Evolutionary conservation across 2,113 vertebrate genomes (phyloP).

Genomic region (Acrocephalus kingi): DNA sequence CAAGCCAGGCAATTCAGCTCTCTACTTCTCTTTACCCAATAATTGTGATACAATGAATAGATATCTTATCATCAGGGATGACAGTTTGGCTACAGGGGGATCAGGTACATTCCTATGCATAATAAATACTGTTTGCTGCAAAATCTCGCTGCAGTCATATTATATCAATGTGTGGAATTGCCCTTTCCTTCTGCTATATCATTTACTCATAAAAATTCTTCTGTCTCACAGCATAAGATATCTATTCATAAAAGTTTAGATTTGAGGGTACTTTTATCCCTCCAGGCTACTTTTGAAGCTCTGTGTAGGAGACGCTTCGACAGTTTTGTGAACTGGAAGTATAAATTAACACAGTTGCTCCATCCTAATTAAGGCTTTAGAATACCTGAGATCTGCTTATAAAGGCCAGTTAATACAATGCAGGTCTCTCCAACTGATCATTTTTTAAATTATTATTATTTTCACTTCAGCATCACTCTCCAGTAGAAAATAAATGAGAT

Average conservation of each 20-base stretch:
- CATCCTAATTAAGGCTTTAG: neutral
- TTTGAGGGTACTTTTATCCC: neutral
- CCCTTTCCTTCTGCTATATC: neutral
- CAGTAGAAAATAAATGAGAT: neutral
- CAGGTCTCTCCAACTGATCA: neutral
- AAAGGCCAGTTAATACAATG: neutral
- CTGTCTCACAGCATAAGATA: neutral
- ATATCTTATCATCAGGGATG: neutral
- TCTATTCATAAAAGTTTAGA: neutral
- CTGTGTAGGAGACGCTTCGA: neutral
- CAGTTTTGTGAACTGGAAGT: neutral
- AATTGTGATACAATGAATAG: neutral
- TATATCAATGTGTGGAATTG: neutral
- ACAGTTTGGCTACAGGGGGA: neutral
- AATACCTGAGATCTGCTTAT: neutral
- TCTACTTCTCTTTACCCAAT: neutral
- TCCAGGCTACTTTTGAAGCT: neutral
- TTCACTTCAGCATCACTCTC: neutral
- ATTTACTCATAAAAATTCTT: neutral
- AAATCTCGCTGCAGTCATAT: neutral
- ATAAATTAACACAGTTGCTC: neutral
- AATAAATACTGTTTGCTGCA: conserved; percentile 21
- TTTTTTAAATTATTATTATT: neutral
- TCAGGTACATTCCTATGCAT: neutral
- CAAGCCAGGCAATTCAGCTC: conserved; percentile 3